Percentiles rank a stretch among this genome's conserved stretches.
Conservation (phyloP, 30 jellyfish, hydroid and myxozoan genomes). For the Aurelia aurita region DNA sequence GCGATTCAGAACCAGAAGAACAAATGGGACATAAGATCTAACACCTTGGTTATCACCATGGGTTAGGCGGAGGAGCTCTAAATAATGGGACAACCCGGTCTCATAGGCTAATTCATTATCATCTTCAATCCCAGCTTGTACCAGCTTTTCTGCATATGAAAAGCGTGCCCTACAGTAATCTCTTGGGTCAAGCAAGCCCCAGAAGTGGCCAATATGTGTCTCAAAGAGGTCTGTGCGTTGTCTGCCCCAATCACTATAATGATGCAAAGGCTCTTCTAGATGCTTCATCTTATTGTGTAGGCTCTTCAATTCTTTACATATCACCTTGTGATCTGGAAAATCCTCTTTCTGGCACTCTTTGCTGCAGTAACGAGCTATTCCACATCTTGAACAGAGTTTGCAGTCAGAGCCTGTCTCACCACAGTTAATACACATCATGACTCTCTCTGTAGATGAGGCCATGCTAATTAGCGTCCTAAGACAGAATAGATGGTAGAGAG, state of each 20-base stretch:
- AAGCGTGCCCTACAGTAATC: slow-evolving; percentile 30
- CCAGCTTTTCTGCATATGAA: background rate
- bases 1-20: slow-evolving; percentile 5
- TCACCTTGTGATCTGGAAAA: background rate
- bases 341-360: slow-evolving; percentile 30
- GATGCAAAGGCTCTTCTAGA: background rate
- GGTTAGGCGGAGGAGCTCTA: slow-evolving; percentile 13
- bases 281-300: background rate
- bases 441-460: background rate
- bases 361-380: slow-evolving; percentile 17
- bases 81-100: background rate
- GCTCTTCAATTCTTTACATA: background rate
- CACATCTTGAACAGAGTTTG: slow-evolving; percentile 13
- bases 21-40: slow-evolving; percentile 4
- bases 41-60: slow-evolving; percentile 32
- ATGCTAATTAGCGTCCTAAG: no score
- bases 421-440: background rate
- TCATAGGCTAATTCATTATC: slow-evolving; percentile 8
- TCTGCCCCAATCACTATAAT: background rate
- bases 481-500: no score
- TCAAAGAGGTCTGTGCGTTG: background rate
- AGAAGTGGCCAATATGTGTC: slow-evolving; percentile 14
- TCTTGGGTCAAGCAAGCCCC: slow-evolving; percentile 36
- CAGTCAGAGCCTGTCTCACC: background rate
- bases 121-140: background rate